Conservation (phyloP, 2,888 invertebrate genomes). For the Vandiemenella viatica region DNA sequence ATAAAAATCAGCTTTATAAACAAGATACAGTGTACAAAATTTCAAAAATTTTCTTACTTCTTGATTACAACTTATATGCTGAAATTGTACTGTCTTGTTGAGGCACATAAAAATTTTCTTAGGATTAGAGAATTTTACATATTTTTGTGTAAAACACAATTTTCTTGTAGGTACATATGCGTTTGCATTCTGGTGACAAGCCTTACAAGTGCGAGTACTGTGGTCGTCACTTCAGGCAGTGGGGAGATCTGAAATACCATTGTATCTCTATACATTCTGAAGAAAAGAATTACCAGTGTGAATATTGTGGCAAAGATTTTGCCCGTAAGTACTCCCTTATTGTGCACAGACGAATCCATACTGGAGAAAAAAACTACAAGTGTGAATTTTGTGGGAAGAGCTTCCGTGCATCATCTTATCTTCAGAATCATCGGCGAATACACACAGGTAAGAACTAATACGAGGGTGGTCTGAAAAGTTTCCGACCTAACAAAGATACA, state of each 20-base stretch:
- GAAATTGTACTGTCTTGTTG: not conserved
- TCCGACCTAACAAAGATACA: too few species aligned
- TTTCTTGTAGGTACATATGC: conserved; percentile 50
- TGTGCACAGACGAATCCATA: conserved; percentile 72
- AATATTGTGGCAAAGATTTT: conserved; percentile 78
- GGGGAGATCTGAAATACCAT: conserved; percentile 81
- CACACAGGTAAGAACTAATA: conserved; percentile 66
- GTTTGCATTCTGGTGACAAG: conserved; percentile 70
- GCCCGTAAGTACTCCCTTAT: conserved; percentile 75
- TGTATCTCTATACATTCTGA: conserved; percentile 66
- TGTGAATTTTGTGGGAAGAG: conserved; percentile 72
- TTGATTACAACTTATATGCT: too few species aligned
- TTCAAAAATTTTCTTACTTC: too few species aligned
- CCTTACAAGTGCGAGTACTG: conserved; percentile 72
- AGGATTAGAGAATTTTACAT: too few species aligned
- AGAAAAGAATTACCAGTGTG: conserved; percentile 70
- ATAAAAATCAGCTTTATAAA: too few species aligned
- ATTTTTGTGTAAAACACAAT: too few species aligned
- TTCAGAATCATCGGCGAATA: conserved; percentile 68
- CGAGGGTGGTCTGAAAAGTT: too few species aligned
- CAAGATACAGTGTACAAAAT: too few species aligned
- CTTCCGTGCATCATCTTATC: conserved; percentile 72
- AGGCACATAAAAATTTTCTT: not conserved
- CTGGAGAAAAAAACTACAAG: conserved; percentile 72
- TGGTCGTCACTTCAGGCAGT: conserved; percentile 64